Evolutionary conservation across 2,888 invertebrate species (phyloP).

Genomic region (Tinea semifulvella): DNA sequence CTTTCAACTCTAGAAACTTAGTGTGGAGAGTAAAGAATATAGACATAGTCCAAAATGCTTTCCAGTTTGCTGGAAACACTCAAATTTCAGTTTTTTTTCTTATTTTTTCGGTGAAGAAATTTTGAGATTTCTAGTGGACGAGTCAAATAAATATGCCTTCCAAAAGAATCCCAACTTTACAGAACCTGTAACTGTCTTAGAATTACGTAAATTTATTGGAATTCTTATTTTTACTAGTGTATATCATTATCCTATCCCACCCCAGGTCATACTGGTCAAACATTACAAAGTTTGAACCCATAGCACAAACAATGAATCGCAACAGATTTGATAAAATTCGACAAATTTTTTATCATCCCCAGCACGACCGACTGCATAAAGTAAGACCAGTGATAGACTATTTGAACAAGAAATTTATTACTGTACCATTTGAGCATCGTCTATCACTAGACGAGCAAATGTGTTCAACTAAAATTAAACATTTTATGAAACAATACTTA

Average conservation of each 20-base stretch:
- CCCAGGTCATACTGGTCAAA: constrained; percentile 7
- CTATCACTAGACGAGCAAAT: constrained; percentile 28
- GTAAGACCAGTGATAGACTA: constrained; percentile 26
- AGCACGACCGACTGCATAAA: constrained; percentile 9
- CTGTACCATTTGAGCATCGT: constrained; percentile 26
- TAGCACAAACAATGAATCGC: constrained; percentile 2
- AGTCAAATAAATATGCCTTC: constrained; percentile 5
- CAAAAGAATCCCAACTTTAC: constrained; percentile 3
- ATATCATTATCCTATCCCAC: constrained; percentile 2
- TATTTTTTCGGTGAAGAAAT: constrained; percentile 4
- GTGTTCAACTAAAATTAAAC: constrained; percentile 28
- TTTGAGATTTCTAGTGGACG: neutral
- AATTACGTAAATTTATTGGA: constrained; percentile 13
- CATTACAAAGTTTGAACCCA: constrained; percentile 7
- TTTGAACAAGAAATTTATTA: constrained; percentile 9
- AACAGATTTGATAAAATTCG: constrained; percentile 11
- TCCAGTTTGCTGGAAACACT: constrained; percentile 11
- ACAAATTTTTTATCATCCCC: constrained; percentile 1
- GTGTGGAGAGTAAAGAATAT: constrained; percentile 30
- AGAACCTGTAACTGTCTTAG: constrained; percentile 1
- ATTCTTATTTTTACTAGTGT: constrained; percentile 19
- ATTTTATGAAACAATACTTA: constrained; percentile 27
- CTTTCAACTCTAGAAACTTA: constrained; percentile 26
- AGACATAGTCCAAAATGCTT: constrained; percentile 16
- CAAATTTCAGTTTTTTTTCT: neutral